These are phyloP conservation scores for Peromyscus aztecus DNA, from an alignment of 2,797 vertebrate genomes.

Conservation along the genomic window DNA sequence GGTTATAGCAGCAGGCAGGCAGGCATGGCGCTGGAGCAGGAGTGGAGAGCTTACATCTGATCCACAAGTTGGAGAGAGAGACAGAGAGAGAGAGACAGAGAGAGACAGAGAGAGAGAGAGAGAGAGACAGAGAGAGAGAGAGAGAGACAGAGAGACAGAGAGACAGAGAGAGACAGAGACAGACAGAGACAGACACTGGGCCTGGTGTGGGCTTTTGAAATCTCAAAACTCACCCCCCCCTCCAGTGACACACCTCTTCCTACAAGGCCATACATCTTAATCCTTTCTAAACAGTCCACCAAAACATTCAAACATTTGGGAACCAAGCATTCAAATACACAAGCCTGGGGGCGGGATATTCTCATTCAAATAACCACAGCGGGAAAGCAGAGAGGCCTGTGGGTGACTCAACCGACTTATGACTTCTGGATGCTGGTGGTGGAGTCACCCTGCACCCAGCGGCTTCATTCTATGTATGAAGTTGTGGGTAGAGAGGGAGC, in stretches of 20 bases:
- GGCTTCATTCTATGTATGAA: neutral
- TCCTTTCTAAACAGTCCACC: neutral
- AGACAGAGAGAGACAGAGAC: neutral
- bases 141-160: neutral
- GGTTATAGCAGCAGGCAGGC: neutral
- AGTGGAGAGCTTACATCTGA: neutral
- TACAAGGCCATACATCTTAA: neutral
- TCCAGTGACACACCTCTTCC: neutral
- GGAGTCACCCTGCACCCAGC: neutral
- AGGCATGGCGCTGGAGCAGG: neutral
- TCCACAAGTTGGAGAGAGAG: too few relatives aligned
- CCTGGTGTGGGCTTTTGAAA: neutral
- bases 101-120: neutral
- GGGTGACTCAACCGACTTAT: neutral
- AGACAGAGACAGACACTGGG: neutral
- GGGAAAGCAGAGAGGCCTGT: neutral
- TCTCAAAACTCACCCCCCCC: neutral
- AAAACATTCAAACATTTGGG: too few relatives aligned
- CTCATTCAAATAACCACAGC: neutral
- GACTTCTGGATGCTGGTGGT: neutral
- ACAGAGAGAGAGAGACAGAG: neutral
- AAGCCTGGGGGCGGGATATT: too few relatives aligned
- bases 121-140: neutral
- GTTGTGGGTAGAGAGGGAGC: neutral
- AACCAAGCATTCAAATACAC: neutral